Evolutionary conservation across 2,113 vertebrate species (phyloP).

Genomic region (Lathamus discolor): DNA sequence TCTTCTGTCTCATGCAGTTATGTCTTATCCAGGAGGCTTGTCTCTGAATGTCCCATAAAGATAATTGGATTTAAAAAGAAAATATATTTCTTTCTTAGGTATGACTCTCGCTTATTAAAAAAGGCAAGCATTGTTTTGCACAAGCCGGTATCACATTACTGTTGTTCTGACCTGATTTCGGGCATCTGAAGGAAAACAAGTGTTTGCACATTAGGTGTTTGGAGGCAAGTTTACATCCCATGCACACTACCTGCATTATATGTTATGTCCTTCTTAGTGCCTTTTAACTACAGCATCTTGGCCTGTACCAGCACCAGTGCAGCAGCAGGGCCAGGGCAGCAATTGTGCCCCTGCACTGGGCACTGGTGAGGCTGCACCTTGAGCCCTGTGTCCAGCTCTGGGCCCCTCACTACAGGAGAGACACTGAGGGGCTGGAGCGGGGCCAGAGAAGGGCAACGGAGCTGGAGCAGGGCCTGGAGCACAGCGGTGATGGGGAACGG

Average conservation of each 20-base stretch:
- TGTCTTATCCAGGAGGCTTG: background rate
- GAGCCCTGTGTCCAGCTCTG: no score
- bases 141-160: conserved; percentile 14
- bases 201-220: background rate
- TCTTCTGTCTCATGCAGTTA: background rate
- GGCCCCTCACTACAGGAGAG: no score
- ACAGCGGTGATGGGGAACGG: no score
- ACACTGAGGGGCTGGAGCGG: no score
- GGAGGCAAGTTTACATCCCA: background rate
- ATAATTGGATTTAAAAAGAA: background rate
- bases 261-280: background rate
- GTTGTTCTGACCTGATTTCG: background rate
- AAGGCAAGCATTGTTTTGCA: background rate
- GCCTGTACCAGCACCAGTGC: no score
- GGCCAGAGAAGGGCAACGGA: no score
- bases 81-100: background rate
- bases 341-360: no score
- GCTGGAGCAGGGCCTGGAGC: no score
- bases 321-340: no score
- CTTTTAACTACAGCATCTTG: background rate
- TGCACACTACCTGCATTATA: background rate
- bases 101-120: background rate
- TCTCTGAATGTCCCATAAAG: background rate
- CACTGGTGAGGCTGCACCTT: no score
- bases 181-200: conserved; percentile 24